Percentiles rank a stretch among this genome's conserved stretches.
These are phyloP conservation scores for Eupithecia subfuscata DNA, from an alignment of 2,888 invertebrate genomes.

Conservation along the genomic window DNA sequence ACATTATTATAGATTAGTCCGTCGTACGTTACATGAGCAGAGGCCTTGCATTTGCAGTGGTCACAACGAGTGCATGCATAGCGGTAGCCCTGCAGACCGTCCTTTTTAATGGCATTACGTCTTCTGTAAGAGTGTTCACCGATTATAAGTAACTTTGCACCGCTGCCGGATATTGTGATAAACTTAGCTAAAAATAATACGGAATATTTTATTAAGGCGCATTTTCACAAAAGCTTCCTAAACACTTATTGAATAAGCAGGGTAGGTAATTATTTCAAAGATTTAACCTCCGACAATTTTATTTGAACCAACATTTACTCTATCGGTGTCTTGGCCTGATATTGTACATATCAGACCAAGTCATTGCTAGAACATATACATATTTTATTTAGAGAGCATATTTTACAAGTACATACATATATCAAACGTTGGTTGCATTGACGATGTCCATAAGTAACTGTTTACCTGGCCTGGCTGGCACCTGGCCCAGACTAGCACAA, in stretches of 20 bases:
- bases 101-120: background rate
- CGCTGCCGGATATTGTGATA: slow-evolving; percentile 9
- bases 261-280: background rate
- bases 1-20: slow-evolving; percentile 20
- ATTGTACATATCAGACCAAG: background rate
- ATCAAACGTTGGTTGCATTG: too few species aligned
- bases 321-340: background rate
- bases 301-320: background rate
- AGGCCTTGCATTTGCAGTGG: slow-evolving; percentile 27
- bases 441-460: too few species aligned
- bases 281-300: background rate
- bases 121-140: slow-evolving; percentile 14
- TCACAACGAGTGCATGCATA: slow-evolving; percentile 20
- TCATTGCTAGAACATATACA: too few species aligned
- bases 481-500: too few species aligned
- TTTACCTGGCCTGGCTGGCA: too few species aligned
- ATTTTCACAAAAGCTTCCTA: background rate
- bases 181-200: slow-evolving; percentile 18
- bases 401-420: too few species aligned
- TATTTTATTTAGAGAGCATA: too few species aligned
- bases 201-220: background rate
- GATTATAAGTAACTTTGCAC: slow-evolving; percentile 20
- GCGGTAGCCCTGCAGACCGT: slow-evolving; percentile 5
- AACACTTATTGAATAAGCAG: background rate
- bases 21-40: slow-evolving; percentile 17